phyloP scores from a whole-genome alignment of 23 tunicate species.

The Styela plicata region DNA sequence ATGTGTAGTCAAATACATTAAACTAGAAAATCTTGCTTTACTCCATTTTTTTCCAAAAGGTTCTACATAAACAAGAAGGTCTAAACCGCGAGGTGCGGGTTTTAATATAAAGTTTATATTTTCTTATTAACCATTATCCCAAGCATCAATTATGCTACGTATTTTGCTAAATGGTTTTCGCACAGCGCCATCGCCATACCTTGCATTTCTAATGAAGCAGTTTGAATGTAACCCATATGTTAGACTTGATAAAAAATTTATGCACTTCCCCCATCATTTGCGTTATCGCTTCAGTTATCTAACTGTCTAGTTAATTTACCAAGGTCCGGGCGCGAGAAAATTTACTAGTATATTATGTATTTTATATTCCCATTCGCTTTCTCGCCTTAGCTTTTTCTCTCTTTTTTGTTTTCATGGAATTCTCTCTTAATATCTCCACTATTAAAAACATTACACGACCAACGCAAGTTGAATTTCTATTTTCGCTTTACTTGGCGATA shows the following conservation, averaged over 20 bases:
- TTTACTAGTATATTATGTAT: neutral
- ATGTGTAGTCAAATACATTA: no score
- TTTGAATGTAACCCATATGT: constrained; percentile 36
- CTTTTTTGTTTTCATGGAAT: neutral
- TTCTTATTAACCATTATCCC: constrained; percentile 26
- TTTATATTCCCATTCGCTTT: neutral
- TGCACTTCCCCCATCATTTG: constrained; percentile 6
- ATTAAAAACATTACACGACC: no score
- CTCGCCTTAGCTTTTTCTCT: constrained; percentile 1
- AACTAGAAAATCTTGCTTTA: no score
- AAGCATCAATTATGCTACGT: constrained; percentile 36
- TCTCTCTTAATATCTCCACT: neutral
- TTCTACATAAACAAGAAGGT: no score
- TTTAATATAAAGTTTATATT: neutral
- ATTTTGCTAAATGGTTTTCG: constrained; percentile 15
- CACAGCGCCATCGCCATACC: neutral
- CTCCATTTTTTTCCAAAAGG: no score
- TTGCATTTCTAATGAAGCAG: constrained; percentile 28
- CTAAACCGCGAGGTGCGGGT: no score
- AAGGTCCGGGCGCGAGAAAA: neutral
- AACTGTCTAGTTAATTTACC: constrained; percentile 33
- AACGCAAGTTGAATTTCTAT: no score
- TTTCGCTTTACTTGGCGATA: no score
- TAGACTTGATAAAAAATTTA: constrained; percentile 37
- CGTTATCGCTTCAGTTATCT: constrained; percentile 27